A percentile compares a stretch with the other conserved stretches of the same genome.
phyloP scores from a whole-genome alignment of 2,888 invertebrate genomes.

The Idaea straminata region DNA sequence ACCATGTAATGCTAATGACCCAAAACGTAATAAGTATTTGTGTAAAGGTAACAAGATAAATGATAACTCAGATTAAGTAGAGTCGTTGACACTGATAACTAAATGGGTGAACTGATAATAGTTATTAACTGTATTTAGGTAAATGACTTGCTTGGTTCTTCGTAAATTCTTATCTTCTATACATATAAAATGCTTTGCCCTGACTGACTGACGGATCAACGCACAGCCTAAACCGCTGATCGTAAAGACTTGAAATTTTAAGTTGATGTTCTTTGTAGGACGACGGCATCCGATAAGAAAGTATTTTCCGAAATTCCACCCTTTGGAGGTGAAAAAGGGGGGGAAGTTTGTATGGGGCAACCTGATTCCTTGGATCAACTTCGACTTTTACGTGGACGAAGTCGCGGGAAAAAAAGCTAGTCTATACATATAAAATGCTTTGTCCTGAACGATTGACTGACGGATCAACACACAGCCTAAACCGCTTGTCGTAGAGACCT shows the following conservation, averaged over 20 bases:
- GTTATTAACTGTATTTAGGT: constrained; percentile 9
- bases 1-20: constrained; percentile 41
- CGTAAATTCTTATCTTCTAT: too few species aligned
- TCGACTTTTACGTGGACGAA: too few species aligned
- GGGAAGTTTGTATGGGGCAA: too few species aligned
- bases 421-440: not conserved
- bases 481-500: not conserved
- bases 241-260: too few species aligned
- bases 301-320: too few species aligned
- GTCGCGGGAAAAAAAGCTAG: too few species aligned
- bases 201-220: not conserved
- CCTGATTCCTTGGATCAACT: too few species aligned
- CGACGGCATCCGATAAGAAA: too few species aligned
- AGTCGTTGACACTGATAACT: constrained; percentile 65
- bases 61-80: constrained; percentile 54
- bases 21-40: constrained; percentile 51
- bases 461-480: not conserved
- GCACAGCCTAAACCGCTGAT: not conserved
- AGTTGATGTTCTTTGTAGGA: too few species aligned
- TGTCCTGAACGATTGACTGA: not conserved
- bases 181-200: not conserved
- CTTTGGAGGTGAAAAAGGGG: too few species aligned
- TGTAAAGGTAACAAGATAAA: constrained; percentile 45
- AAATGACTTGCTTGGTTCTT: not conserved
- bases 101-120: constrained; percentile 52